Evolutionary conservation across 2,797 vertebrate genomes (phyloP), one percentile per base, ranked within the genome.

Genomic region (Falco naumanni): DNA sequence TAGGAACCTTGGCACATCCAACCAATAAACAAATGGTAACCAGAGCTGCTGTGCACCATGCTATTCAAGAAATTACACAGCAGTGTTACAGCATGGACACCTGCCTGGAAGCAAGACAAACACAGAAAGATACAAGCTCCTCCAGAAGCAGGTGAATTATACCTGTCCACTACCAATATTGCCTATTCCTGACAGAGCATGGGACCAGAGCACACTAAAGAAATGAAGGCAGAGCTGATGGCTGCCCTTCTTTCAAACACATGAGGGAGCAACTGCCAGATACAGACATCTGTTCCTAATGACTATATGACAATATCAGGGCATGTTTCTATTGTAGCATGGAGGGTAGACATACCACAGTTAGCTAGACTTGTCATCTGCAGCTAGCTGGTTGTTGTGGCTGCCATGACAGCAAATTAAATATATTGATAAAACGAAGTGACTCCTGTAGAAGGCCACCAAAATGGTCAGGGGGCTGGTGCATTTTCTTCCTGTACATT

Each of bases 11-110:
- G 48, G 56, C 11, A 24, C 11, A 21, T 33, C 6, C 25, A 16
- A 41, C 43, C 41, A 70, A 13, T 20, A 60, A 70, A 56, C 4
- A 34, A 83, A 20, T 13, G 15, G 31, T 53, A 37, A 33, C 43
- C 41, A 59, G 60, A 90, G 19, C 24, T 84, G 37, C 57, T 1
- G 0, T 1, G 3, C 48, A 11, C 21, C 4, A 11, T 13, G 39
- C 41, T 83, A 9, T 16, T 64, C 16, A 61, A 50, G 63, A 45
- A 25, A 21, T 91, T n/a, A 31, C 45, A 34, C 12, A 37, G 28
- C 48, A 51, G 28, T 37, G 20, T 65, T 29, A 61, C 47, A 54
- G 47, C 33, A 21, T 43, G 51, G 64, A 70, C 28, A 34, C 22
- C 51, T 65, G 12, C 20, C 70, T 65, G 29, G 75, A 84, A 87